Percentiles rank a stretch among this genome's conserved stretches.
Evolutionary conservation across 2,797 vertebrate species (phyloP).

Genomic region (Myotis myotis): DNA sequence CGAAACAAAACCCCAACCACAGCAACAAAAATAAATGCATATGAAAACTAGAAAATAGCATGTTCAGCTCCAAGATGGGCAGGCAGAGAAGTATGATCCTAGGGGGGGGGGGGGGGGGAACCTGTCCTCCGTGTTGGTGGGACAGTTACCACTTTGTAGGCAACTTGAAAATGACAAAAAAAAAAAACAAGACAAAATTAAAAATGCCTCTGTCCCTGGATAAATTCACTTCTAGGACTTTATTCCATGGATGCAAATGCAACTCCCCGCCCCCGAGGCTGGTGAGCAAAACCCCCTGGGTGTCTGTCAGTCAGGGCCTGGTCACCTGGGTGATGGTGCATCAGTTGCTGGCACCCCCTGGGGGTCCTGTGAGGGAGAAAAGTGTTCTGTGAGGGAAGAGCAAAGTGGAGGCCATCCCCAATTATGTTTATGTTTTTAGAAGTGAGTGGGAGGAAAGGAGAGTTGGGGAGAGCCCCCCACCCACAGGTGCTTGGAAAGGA

Average conservation of each 20-base stretch:
- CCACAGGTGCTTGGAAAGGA: fast-evolving
- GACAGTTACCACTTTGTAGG: neutral
- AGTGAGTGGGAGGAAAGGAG: neutral
- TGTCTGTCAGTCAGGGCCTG: neutral
- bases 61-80: fast-evolving
- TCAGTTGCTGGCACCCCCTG: too few species aligned
- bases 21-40: neutral
- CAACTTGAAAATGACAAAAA: neutral
- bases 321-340: neutral
- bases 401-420: neutral
- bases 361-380: neutral
- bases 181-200: neutral
- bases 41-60: neutral
- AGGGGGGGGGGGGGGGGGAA: too few species aligned
- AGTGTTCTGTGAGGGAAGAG: too few species aligned
- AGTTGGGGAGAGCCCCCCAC: fast-evolving
- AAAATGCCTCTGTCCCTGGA: neutral
- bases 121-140: fast-evolving
- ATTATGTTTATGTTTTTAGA: too few species aligned
- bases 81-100: fast-evolving
- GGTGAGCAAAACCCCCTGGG: neutral
- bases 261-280: neutral
- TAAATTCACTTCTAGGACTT: neutral
- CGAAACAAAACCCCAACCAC: neutral
- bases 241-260: fast-evolving